Percentiles rank a stretch among this genome's conserved stretches.
These are phyloP conservation scores for Strix occidentalis DNA, from an alignment of 2,797 vertebrate species.

Conservation along the genomic window DNA sequence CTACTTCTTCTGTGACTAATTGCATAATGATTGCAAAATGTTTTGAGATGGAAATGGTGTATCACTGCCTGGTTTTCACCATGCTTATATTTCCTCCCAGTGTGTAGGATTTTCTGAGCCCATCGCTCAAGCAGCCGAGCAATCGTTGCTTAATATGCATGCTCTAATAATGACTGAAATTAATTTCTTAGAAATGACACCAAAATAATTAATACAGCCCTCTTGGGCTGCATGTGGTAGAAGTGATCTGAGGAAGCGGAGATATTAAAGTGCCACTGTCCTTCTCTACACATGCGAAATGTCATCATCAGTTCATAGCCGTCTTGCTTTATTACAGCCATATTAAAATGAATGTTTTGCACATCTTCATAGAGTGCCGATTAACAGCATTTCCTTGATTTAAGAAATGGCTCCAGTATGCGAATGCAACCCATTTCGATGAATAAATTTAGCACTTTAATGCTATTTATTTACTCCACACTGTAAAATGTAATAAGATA, in stretches of 20 bases:
- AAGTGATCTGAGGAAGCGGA: neutral
- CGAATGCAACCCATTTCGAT: slow-evolving; percentile 30
- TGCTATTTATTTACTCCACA: slow-evolving; percentile 75
- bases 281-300: neutral
- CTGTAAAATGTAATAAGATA: slow-evolving; percentile 69
- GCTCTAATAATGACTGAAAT: neutral
- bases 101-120: neutral
- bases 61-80: neutral
- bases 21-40: neutral
- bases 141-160: neutral
- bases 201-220: neutral
- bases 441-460: slow-evolving; percentile 72
- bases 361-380: slow-evolving; percentile 51
- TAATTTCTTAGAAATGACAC: neutral
- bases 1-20: neutral
- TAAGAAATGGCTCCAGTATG: slow-evolving; percentile 38
- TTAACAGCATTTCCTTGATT: slow-evolving; percentile 61
- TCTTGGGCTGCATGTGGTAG: neutral
- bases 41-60: neutral
- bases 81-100: neutral
- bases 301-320: neutral
- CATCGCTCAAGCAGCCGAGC: neutral
- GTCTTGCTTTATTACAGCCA: slow-evolving; percentile 51
- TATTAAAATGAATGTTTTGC: slow-evolving; percentile 54
- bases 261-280: neutral